A percentile compares a stretch with the other conserved stretches of the same genome.
phyloP scores from a whole-genome alignment of 2,888 invertebrate genomes.

The Dasypolia templi region DNA sequence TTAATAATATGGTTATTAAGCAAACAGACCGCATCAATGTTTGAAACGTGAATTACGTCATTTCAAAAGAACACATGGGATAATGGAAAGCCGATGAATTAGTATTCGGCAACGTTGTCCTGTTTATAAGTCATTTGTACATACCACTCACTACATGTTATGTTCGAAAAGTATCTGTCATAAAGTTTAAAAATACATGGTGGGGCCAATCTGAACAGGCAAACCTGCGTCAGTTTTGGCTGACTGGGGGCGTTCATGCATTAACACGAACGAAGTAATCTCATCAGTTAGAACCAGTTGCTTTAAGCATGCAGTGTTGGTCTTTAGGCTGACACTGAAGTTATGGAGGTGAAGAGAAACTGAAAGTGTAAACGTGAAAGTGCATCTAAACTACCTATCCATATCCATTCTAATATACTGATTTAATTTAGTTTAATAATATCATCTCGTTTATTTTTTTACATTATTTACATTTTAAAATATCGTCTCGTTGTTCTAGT shows the following conservation, averaged over 20 bases:
- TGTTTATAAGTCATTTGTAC: slow-evolving; percentile 21
- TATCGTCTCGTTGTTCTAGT: no score
- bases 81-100: slow-evolving; percentile 24
- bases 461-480: no score
- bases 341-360: no score
- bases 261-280: neutral
- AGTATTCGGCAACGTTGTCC: slow-evolving; percentile 27
- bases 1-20: neutral
- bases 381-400: no score
- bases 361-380: no score
- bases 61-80: slow-evolving; percentile 12
- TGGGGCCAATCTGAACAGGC: no score
- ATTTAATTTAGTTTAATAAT: no score
- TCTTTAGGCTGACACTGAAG: neutral
- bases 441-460: no score
- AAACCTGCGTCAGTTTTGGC: neutral
- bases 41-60: slow-evolving; percentile 4
- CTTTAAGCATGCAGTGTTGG: neutral
- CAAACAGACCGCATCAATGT: neutral
- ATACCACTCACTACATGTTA: neutral
- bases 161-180: slow-evolving; percentile 13
- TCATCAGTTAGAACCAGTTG: neutral
- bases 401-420: no score
- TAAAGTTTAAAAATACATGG: neutral
- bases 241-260: neutral